Percentiles rank a stretch among this genome's conserved stretches.
These are phyloP conservation scores for Mormoops blainvillei DNA, from an alignment of 2,113 vertebrate genomes.

Conservation along the genomic window DNA sequence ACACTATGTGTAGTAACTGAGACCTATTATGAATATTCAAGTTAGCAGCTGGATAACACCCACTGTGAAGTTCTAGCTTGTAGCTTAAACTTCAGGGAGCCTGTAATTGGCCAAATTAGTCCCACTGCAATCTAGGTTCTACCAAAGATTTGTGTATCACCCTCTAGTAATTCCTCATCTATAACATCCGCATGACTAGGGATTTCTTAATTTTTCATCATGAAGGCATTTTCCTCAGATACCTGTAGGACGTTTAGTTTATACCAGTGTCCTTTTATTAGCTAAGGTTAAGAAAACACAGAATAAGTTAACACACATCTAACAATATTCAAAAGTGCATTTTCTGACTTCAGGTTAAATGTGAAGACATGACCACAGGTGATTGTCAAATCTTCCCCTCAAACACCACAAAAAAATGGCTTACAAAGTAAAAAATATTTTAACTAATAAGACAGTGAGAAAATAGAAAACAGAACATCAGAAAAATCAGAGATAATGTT, in stretches of 20 bases:
- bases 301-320: background rate
- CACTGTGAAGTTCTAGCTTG: background rate
- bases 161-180: background rate
- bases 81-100: background rate
- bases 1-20: background rate
- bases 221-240: background rate
- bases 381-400: background rate
- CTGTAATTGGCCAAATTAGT: background rate
- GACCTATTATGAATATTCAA: background rate
- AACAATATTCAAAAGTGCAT: background rate
- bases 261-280: background rate
- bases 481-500: background rate
- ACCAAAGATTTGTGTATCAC: background rate
- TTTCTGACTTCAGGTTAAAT: background rate
- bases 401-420: background rate
- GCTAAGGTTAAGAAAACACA: background rate
- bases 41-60: background rate
- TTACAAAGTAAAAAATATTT: background rate
- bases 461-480: background rate
- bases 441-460: background rate
- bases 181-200: background rate
- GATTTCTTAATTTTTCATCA: background rate
- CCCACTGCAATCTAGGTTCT: background rate
- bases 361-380: background rate
- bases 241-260: background rate